A percentile compares a stretch with the other conserved stretches of the same genome.
Conservation (phyloP, 2,797 vertebrate genomes). For the Sitta carolinensis region DNA sequence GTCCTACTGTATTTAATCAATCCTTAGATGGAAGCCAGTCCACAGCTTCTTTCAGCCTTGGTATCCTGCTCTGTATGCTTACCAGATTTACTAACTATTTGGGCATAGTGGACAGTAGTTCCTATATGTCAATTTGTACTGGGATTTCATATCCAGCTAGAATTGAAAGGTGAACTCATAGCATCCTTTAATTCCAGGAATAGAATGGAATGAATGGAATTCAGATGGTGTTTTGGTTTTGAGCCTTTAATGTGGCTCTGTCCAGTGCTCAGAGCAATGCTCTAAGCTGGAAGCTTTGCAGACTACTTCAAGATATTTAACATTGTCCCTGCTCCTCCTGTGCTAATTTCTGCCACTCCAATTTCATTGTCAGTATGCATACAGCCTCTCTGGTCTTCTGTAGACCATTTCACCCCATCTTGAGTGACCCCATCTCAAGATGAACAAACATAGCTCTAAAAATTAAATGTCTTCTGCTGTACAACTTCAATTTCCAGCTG, state of each 20-base stretch:
- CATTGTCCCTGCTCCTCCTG: neutral
- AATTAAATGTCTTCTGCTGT: neutral
- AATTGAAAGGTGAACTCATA: neutral
- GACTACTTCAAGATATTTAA: neutral
- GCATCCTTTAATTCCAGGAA: neutral
- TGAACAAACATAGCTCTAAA: neutral
- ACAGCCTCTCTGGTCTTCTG: neutral
- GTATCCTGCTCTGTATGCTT: neutral
- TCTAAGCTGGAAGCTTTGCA: neutral
- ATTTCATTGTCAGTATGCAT: neutral
- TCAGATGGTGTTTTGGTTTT: neutral
- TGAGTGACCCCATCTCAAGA: fast-evolving
- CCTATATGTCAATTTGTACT: neutral
- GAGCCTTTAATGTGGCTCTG: neutral
- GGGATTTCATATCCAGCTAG: neutral
- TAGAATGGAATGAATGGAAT: no score
- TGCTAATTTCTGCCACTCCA: neutral
- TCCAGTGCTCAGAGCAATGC: neutral
- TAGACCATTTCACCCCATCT: neutral
- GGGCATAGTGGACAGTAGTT: neutral
- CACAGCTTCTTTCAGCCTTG: neutral
- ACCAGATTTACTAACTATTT: neutral
- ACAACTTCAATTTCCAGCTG: neutral
- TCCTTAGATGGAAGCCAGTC: neutral
- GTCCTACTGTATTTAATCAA: neutral